Conservation (phyloP, 2,113 vertebrate genomes). For the Microcebus griseorufus region DNA sequence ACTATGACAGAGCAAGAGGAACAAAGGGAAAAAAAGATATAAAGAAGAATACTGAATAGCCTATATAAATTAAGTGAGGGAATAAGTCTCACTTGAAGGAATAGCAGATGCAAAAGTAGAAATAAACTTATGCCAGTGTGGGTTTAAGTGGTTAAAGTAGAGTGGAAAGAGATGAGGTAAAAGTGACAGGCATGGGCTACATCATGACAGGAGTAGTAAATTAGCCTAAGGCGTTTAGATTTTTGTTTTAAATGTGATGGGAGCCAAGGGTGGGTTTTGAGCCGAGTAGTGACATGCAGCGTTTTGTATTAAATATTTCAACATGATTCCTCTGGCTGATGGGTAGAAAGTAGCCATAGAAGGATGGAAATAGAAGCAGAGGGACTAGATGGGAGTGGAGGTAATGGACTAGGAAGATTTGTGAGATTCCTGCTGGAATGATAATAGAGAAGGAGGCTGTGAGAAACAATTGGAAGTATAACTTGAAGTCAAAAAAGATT, state of each 20-base stretch:
- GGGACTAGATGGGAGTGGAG: accelerated
- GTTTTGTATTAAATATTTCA: not conserved
- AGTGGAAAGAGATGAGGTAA: not conserved
- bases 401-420: not conserved
- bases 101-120: not conserved
- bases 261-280: not conserved
- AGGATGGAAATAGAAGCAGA: not conserved
- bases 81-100: not conserved
- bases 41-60: not conserved
- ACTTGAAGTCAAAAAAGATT: not conserved
- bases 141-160: not conserved
- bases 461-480: not conserved
- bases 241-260: not conserved
- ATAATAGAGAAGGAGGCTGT: not conserved
- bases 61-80: not conserved
- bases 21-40: not conserved
- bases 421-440: not conserved
- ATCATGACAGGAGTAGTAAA: not conserved
- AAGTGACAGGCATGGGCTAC: not conserved
- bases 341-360: not conserved
- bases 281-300: accelerated
- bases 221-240: not conserved
- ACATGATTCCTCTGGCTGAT: not conserved
- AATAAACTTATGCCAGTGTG: not conserved
- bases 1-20: not conserved